Percentiles rank a stretch among this genome's conserved stretches.
Conservation (phyloP, 30 jellyfish, hydroid and myxozoan species). For the Hydra vulgaris region DNA sequence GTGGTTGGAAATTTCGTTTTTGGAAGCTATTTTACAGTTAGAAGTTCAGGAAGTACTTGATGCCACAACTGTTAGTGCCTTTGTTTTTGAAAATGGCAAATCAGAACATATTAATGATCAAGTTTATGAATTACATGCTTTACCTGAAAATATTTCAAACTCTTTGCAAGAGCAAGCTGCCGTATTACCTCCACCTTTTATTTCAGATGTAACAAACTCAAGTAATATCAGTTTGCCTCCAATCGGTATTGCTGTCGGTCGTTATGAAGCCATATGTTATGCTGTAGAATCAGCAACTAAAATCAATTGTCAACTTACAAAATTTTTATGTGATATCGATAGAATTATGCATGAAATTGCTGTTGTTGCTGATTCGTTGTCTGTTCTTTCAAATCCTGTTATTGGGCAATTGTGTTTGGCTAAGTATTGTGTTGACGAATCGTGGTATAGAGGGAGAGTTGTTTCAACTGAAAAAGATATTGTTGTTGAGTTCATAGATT, state of each 20-base stretch:
- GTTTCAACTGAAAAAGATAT: conserved; percentile 4
- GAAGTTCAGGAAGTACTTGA: conserved; percentile 32
- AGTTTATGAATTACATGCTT: conserved; percentile 41
- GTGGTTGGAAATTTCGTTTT: conserved; percentile 38
- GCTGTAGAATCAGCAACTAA: conserved; percentile 4
- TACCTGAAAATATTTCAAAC: conserved; percentile 20
- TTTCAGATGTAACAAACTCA: neutral
- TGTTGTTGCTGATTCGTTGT: conserved; percentile 22
- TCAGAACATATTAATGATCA: conserved; percentile 42
- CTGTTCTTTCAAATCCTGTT: conserved; percentile 10
- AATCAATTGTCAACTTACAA: conserved; percentile 17
- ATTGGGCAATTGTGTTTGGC: conserved; percentile 35
- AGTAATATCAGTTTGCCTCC: neutral
- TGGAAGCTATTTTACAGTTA: conserved; percentile 32
- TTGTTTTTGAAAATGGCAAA: conserved; percentile 14
- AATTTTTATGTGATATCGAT: conserved; percentile 30
- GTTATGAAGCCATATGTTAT: conserved; percentile 2
- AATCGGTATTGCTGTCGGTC: neutral
- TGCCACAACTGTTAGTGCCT: conserved; percentile 24
- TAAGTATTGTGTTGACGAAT: conserved; percentile 26
- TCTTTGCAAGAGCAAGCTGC: neutral
- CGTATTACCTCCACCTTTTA: neutral
- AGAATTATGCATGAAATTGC: conserved; percentile 26
- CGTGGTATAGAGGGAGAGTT: conserved; percentile 59
- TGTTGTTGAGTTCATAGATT: conserved; percentile 54